phyloP scores from a whole-genome alignment of 1,140 invertebrate genomes.

The Chlorops oryzae region DNA sequence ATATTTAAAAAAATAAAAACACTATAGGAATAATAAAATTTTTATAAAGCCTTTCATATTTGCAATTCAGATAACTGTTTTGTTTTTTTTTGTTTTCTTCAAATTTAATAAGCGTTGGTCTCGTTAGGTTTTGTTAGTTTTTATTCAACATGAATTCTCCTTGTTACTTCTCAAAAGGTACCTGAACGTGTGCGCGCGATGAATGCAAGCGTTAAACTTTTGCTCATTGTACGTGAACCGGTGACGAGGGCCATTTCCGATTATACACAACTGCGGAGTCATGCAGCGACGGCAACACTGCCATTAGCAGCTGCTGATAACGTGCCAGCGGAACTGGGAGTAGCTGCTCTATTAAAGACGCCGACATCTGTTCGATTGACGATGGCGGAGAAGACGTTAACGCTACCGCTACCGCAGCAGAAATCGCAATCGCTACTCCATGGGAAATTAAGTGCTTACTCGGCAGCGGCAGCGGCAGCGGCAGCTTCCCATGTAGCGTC shows the following conservation, averaged over 20 bases:
- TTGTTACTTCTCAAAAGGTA: conserved; percentile 53
- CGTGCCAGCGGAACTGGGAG: neutral
- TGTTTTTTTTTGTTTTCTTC: too few relatives aligned
- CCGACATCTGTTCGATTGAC: neutral
- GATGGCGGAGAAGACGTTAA: neutral
- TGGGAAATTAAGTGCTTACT: conserved; percentile 24
- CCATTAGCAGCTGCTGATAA: conserved; percentile 50
- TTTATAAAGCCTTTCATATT: too few relatives aligned
- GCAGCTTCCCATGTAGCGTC: neutral
- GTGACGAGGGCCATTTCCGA: conserved; percentile 93
- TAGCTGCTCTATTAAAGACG: neutral
- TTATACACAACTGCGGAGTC: conserved; percentile 81
- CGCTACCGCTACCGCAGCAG: conserved; percentile 10
- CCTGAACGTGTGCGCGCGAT: conserved; percentile 83
- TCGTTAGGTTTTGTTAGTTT: too few relatives aligned
- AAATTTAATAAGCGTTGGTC: too few relatives aligned
- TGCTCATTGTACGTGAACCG: conserved; percentile 93
- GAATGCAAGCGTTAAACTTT: conserved; percentile 86
- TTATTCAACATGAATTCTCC: too few relatives aligned
- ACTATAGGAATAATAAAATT: too few relatives aligned
- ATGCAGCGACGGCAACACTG: conserved; percentile 61
- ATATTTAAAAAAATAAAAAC: too few relatives aligned
- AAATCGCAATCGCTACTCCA: conserved; percentile 29
- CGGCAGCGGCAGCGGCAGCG: conserved; percentile 6
- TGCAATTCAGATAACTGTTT: too few relatives aligned